These are phyloP conservation scores for Philotrypesis tridentata DNA, from an alignment of 1,140 invertebrate genomes.

Conservation along the genomic window DNA sequence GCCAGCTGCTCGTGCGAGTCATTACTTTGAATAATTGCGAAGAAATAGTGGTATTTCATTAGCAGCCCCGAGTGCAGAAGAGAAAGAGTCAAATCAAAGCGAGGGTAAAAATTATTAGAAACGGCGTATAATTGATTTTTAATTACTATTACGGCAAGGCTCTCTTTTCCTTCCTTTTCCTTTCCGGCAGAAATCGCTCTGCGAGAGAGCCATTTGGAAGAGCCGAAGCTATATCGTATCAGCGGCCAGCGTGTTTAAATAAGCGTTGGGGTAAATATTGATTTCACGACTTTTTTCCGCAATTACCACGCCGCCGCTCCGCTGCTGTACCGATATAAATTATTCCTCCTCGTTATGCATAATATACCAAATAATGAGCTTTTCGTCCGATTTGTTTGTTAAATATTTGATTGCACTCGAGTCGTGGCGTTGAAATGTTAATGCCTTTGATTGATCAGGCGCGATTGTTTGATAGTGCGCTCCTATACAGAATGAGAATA, in stretches of 20 bases:
- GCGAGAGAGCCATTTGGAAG: neutral
- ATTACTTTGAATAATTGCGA: constrained; percentile 25
- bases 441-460: neutral
- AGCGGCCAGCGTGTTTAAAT: neutral
- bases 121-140: constrained; percentile 18
- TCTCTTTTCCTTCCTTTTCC: neutral
- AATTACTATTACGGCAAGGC: neutral
- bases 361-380: neutral
- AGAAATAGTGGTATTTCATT: constrained; percentile 7
- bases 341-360: neutral
- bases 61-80: neutral
- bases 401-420: neutral
- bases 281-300: neutral
- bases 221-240: neutral
- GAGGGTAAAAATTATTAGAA: constrained; percentile 11
- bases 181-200: neutral
- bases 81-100: neutral
- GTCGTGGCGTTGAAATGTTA: neutral
- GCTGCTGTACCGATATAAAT: neutral
- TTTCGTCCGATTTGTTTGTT: neutral
- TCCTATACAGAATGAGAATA: neutral
- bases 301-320: too few species aligned
- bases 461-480: neutral
- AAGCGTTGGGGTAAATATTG: neutral
- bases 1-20: neutral